These are phyloP conservation scores for Baryphthengus martii DNA, from an alignment of 2,113 vertebrate genomes.

Conservation along the genomic window DNA sequence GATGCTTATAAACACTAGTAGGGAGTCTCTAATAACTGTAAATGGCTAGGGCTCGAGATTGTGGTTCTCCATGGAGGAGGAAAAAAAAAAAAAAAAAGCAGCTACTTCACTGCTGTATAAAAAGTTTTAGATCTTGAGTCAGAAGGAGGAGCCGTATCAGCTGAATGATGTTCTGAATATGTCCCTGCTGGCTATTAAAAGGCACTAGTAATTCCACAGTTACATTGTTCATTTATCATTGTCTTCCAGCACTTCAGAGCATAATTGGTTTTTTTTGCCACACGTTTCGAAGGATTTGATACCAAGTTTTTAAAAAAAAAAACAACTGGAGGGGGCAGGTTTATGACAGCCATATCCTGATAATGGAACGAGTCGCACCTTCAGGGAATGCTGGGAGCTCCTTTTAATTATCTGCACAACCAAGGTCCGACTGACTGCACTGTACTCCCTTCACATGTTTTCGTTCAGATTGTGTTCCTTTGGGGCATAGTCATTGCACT, in stretches of 20 bases:
- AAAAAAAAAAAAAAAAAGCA: neutral
- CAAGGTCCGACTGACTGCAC: neutral
- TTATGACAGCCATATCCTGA: neutral
- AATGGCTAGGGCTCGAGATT: neutral
- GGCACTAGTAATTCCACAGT: neutral
- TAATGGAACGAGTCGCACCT: neutral
- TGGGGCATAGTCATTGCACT: neutral
- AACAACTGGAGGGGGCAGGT: neutral
- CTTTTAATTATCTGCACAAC: neutral
- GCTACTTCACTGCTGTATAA: neutral
- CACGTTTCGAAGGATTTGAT: neutral
- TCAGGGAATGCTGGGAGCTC: neutral
- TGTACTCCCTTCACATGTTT: neutral
- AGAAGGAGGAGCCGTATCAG: neutral
- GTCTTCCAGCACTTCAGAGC: neutral
- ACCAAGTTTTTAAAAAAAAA: neutral
- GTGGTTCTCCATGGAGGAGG: neutral
- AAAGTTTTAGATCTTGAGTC: neutral
- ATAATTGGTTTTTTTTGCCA: neutral
- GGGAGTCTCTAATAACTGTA: neutral
- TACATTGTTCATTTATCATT: neutral
- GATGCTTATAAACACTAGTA: neutral
- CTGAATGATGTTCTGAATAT: neutral
- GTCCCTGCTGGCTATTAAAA: neutral
- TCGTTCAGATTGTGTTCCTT: neutral